Conservation (phyloP, 2,113 vertebrate species). For the Plecturocebus donacophilus region DNA sequence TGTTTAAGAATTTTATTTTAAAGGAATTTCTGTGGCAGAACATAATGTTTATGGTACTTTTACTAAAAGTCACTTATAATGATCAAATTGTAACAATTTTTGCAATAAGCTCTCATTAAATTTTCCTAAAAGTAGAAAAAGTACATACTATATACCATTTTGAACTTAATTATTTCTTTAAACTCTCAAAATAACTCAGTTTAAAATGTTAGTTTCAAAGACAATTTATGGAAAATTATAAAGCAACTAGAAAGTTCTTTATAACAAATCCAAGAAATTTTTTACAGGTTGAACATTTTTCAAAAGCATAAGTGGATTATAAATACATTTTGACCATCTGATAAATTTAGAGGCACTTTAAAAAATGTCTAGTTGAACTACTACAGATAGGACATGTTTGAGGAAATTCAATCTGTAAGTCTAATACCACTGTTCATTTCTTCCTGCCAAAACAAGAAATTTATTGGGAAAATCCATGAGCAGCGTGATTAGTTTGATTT, state of each 20-base stretch:
- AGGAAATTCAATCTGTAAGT: not conserved
- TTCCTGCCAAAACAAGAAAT: slow-evolving; percentile 5
- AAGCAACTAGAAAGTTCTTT: slow-evolving; percentile 9
- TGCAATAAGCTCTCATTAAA: not conserved
- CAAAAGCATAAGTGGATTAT: slow-evolving; percentile 11
- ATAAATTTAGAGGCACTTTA: slow-evolving; percentile 18
- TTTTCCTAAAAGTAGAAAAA: slow-evolving; percentile 38
- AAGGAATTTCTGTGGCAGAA: slow-evolving; percentile 3
- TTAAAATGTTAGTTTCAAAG: slow-evolving; percentile 34
- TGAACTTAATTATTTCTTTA: slow-evolving; percentile 19
- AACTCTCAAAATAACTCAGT: slow-evolving; percentile 31
- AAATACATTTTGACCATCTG: not conserved
- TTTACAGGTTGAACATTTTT: slow-evolving; percentile 47
- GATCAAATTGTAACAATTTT: slow-evolving; percentile 23
- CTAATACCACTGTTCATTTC: not conserved
- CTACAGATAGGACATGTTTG: not conserved
- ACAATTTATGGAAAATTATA: slow-evolving; percentile 5
- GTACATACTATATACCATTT: not conserved
- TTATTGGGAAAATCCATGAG: not conserved
- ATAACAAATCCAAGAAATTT: not conserved
- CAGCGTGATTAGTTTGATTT: not conserved
- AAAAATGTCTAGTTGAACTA: not conserved
- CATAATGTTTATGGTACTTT: not conserved
- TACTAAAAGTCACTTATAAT: slow-evolving; percentile 1
- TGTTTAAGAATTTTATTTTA: slow-evolving; percentile 55